A percentile compares a stretch with the other conserved stretches of the same genome.
phyloP scores from a whole-genome alignment of 2,888 invertebrate species.

The Stegana nigrithorax region DNA sequence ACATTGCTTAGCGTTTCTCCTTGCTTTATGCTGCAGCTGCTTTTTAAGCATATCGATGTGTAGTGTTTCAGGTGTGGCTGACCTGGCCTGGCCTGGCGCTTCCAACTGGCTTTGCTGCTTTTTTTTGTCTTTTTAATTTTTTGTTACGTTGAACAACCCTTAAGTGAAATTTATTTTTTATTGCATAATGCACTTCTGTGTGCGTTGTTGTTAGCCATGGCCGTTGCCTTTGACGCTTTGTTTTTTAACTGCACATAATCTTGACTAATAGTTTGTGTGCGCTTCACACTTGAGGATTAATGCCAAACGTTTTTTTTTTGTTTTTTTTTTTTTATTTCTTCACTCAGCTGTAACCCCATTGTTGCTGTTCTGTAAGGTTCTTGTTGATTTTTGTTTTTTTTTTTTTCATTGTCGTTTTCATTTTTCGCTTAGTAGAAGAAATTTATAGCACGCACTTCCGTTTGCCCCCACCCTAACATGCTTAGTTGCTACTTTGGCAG shows the following conservation, averaged over 20 bases:
- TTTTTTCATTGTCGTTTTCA: conserved; percentile 40
- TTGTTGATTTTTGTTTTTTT: conserved; percentile 41
- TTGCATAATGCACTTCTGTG: not conserved
- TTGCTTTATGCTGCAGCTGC: not conserved
- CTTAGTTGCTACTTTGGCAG: no score
- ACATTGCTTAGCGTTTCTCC: no score
- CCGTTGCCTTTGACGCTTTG: conserved; percentile 20
- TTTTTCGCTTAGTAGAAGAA: conserved; percentile 35
- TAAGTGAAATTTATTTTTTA: not conserved
- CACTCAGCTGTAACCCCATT: conserved; percentile 27
- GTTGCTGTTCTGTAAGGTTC: conserved; percentile 47
- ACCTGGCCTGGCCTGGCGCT: not conserved
- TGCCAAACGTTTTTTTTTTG: conserved; percentile 35
- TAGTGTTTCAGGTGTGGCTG: not conserved
- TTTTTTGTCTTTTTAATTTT: no score
- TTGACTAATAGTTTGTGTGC: conserved; percentile 64
- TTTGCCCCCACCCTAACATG: conserved; percentile 36
- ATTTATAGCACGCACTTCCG: conserved; percentile 65
- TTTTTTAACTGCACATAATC: conserved; percentile 49
- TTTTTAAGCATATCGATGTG: not conserved
- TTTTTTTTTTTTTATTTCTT: conserved; percentile 26
- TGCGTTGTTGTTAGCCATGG: not conserved
- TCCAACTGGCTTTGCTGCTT: no score
- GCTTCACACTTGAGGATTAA: conserved; percentile 59
- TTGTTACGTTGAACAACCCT: conserved; percentile 35